Conservation (phyloP, 2,888 invertebrate species). For the Lithophane leautieri region DNA sequence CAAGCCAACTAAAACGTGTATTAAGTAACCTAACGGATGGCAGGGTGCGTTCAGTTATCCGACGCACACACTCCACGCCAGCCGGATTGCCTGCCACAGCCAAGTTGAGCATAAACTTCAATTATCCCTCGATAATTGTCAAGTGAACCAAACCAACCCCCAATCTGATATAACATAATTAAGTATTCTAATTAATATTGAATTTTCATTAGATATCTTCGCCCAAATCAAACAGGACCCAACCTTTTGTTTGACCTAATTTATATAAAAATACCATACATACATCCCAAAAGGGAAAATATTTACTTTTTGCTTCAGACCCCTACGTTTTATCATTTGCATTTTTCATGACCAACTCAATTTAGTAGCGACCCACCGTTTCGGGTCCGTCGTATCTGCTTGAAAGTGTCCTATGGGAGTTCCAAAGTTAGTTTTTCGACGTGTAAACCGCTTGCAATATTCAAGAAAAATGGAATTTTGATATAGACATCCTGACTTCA, state of each 20-base stretch:
- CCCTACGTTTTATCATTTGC: constrained; percentile 68
- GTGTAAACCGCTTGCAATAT: constrained; percentile 59
- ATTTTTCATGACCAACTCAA: constrained; percentile 72
- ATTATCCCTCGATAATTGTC: constrained; percentile 61
- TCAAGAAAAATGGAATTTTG: constrained; percentile 64
- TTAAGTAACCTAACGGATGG: constrained; percentile 42
- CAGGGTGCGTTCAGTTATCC: constrained; percentile 45
- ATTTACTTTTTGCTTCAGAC: constrained; percentile 57
- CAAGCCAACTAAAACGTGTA: constrained; percentile 32
- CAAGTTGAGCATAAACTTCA: constrained; percentile 59
- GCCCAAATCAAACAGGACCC: constrained; percentile 26
- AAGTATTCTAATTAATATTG: constrained; percentile 52
- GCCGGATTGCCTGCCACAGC: constrained; percentile 51
- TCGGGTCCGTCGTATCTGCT: constrained; percentile 62
- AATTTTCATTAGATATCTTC: constrained; percentile 50
- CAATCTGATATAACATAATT: constrained; percentile 47
- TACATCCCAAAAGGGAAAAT: constrained; percentile 46
- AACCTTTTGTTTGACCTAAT: constrained; percentile 48
- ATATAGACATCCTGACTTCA: constrained; percentile 45
- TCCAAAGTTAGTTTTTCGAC: constrained; percentile 58
- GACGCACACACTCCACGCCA: constrained; percentile 44
- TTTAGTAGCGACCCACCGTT: constrained; percentile 69
- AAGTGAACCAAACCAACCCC: constrained; percentile 49
- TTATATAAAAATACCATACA: constrained; percentile 44
- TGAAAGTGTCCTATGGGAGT: constrained; percentile 66